phyloP scores from a whole-genome alignment of 2,888 invertebrate genomes.

The Abrostola tripartita region DNA sequence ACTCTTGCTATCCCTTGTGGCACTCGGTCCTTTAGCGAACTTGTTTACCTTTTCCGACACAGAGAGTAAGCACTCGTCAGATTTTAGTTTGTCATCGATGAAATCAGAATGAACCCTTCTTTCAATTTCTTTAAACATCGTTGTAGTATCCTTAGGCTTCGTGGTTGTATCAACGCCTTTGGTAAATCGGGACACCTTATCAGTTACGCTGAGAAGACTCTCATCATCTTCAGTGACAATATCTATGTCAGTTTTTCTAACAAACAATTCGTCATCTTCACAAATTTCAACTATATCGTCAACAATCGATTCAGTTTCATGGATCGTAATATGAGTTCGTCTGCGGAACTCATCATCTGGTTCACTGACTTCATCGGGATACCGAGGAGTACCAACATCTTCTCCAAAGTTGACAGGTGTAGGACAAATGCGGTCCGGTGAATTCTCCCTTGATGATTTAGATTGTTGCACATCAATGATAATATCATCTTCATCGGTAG shows the following conservation, averaged over 20 bases:
- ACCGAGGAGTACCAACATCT: constrained; percentile 90
- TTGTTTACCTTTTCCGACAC: constrained; percentile 92
- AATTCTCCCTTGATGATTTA: constrained; percentile 92
- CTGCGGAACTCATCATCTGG: constrained; percentile 90
- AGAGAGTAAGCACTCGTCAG: constrained; percentile 90
- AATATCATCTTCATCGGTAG: constrained; percentile 88
- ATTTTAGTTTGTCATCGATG: constrained; percentile 82
- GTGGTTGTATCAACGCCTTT: constrained; percentile 75
- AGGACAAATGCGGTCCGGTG: constrained; percentile 92
- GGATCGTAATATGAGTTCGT: constrained; percentile 79
- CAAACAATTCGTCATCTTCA: constrained; percentile 85
- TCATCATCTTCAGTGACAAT: constrained; percentile 82
- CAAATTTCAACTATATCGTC: constrained; percentile 88
- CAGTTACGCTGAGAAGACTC: constrained; percentile 87
- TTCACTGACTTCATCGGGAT: constrained; percentile 92
- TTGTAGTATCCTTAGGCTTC: constrained; percentile 70
- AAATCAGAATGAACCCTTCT: constrained; percentile 84
- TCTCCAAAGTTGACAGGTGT: constrained; percentile 89
- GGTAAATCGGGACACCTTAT: constrained; percentile 87
- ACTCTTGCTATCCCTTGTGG: constrained; percentile 76
- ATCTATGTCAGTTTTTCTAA: constrained; percentile 72
- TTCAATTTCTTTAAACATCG: constrained; percentile 74
- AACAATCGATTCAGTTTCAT: constrained; percentile 89
- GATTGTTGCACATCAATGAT: constrained; percentile 91
- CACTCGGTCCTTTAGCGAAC: constrained; percentile 86